phyloP scores from a whole-genome alignment of 1,140 invertebrate species.

The Colletes gigas region DNA sequence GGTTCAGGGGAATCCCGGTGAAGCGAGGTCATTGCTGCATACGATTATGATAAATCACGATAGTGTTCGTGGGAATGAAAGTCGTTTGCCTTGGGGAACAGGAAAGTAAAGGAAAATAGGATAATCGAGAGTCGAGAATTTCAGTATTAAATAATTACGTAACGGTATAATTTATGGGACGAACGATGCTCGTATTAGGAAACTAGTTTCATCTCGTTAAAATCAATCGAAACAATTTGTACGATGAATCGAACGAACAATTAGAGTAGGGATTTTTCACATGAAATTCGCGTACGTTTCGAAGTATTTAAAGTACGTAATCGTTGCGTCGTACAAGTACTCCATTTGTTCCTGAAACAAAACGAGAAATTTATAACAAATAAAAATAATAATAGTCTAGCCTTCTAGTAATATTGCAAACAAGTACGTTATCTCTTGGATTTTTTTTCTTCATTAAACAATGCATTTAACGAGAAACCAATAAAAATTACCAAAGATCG shows the following conservation, averaged over 20 bases:
- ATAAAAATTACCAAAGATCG: constrained; percentile 54
- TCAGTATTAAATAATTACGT: constrained; percentile 4
- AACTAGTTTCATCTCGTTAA: not conserved
- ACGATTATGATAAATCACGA: constrained; percentile 7
- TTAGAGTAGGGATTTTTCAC: constrained; percentile 23
- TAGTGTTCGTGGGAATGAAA: constrained; percentile 32
- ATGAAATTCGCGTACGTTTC: constrained; percentile 71
- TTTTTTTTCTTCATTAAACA: too few species aligned
- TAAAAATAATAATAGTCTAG: too few species aligned
- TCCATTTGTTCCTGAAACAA: constrained; percentile 69
- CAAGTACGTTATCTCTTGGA: too few species aligned
- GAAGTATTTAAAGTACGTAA: constrained; percentile 68
- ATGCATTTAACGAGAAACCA: too few species aligned
- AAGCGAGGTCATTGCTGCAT: constrained; percentile 14
- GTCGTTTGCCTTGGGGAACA: constrained; percentile 33
- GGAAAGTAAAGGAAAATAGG: constrained; percentile 6
- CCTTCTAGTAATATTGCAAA: too few species aligned
- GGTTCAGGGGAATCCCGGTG: not conserved
- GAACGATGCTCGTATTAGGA: constrained; percentile 1
- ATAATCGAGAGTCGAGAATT: not conserved
- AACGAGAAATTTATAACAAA: not conserved
- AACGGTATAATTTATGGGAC: constrained; percentile 19
- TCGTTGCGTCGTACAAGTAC: constrained; percentile 69
- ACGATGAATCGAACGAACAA: not conserved
- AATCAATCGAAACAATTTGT: constrained; percentile 20